Conservation (phyloP, 2,113 vertebrate species). For the Nestor notabilis region DNA sequence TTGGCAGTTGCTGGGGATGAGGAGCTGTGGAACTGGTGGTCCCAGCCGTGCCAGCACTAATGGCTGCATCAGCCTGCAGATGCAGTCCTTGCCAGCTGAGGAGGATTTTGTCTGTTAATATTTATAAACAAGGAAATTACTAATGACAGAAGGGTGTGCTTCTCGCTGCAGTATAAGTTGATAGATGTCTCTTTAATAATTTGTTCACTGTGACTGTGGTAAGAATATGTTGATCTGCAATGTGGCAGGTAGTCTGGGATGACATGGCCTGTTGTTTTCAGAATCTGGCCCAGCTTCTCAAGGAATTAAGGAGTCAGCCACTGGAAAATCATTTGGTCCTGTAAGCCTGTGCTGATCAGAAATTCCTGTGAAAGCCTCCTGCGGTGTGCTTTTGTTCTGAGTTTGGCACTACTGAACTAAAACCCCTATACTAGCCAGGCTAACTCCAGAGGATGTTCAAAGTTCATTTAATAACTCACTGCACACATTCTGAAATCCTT, state of each 20-base stretch:
- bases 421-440: not conserved
- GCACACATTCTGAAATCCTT: not conserved
- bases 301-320: not conserved
- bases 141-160: not conserved
- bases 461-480: not conserved
- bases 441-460: not conserved
- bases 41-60: accelerated
- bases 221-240: not conserved
- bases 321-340: not conserved
- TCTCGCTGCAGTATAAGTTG: not conserved
- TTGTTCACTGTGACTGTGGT: not conserved
- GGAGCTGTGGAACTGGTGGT: not conserved
- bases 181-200: not conserved
- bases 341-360: not conserved
- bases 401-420: not conserved
- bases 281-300: not conserved
- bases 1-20: not conserved
- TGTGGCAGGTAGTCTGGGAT: not conserved
- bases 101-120: not conserved
- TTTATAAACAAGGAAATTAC: not conserved
- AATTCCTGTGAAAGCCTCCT: not conserved
- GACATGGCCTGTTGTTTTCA: not conserved
- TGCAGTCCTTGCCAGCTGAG: not conserved
- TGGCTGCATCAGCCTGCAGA: not conserved
- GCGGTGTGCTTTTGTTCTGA: not conserved